Conservation (phyloP, 2,113 vertebrate species). For the Phaethon lepturus region DNA sequence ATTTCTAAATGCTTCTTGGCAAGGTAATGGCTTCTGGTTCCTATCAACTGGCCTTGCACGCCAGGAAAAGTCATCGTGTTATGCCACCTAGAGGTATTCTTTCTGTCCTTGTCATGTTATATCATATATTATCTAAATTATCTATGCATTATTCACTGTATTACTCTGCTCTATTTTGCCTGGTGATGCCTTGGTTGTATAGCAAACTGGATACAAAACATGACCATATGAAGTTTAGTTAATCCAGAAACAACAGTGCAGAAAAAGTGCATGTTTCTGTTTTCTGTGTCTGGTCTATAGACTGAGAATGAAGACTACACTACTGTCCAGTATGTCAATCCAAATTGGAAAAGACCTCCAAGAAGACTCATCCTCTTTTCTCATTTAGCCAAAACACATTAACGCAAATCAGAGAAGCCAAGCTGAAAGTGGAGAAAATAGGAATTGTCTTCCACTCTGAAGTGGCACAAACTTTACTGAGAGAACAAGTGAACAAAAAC, state of each 20-base stretch:
- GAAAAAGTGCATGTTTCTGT: not conserved
- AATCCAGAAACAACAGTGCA: not conserved
- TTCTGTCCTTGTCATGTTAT: not conserved
- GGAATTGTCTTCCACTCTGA: not conserved
- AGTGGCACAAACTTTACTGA: not conserved
- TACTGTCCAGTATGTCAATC: not conserved
- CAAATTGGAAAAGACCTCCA: not conserved
- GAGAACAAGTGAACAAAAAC: not conserved
- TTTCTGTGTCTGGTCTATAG: not conserved
- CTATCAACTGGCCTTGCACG: not conserved
- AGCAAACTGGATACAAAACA: not conserved
- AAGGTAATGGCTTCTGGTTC: not conserved
- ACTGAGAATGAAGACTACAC: not conserved
- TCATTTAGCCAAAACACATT: not conserved
- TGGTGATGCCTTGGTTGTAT: not conserved
- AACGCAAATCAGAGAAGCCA: not conserved
- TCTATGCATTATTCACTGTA: not conserved
- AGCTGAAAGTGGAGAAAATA: not conserved
- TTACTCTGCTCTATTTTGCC: not conserved
- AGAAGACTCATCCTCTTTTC: not conserved
- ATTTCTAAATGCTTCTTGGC: not conserved
- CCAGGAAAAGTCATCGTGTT: not conserved
- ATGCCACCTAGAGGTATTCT: constrained; percentile 11
- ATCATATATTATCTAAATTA: not conserved
- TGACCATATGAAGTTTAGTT: not conserved